Evolutionary conservation across 2,797 vertebrate species (phyloP).

Genomic region (Phoxinus dragarum): DNA sequence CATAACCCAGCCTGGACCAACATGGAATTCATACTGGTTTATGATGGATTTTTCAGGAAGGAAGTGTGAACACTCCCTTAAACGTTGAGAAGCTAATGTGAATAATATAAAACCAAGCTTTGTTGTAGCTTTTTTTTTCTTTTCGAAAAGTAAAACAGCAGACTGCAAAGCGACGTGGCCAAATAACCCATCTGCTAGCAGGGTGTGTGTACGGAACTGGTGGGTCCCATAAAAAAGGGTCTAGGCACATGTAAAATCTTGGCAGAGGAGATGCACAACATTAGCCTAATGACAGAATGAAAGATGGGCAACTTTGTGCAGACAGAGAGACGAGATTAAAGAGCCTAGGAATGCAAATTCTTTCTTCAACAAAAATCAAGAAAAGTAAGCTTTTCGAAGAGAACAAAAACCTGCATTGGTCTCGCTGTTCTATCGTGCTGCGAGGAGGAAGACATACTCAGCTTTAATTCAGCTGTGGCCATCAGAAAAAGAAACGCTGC

Average conservation of each 20-base stretch:
- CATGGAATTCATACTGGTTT: not conserved
- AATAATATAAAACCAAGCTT: slow-evolving; percentile 53
- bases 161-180: slow-evolving; percentile 66
- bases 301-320: slow-evolving; percentile 76
- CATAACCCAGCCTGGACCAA: not conserved
- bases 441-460: slow-evolving; percentile 68
- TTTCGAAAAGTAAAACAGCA: slow-evolving; percentile 51
- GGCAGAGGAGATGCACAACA: slow-evolving; percentile 84
- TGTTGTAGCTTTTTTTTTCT: slow-evolving; percentile 34
- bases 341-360: slow-evolving; percentile 76
- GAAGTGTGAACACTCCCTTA: not conserved
- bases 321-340: slow-evolving; percentile 78
- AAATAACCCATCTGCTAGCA: slow-evolving; percentile 79
- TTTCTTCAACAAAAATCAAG: slow-evolving; percentile 76
- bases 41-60: not conserved
- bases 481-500: slow-evolving; percentile 72
- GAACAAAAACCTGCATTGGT: slow-evolving; percentile 49
- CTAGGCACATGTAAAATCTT: slow-evolving; percentile 78
- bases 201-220: slow-evolving; percentile 75
- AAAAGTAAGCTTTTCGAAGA: slow-evolving; percentile 76
- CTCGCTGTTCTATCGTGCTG: slow-evolving; percentile 59
- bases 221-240: slow-evolving; percentile 76
- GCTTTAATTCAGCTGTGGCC: slow-evolving; percentile 74
- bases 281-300: slow-evolving; percentile 90
- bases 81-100: slow-evolving; percentile 1